Base-by-base conservation (phyloP, 2,113 vertebrate genomes). In the Ondatra zibethicus region DNA sequence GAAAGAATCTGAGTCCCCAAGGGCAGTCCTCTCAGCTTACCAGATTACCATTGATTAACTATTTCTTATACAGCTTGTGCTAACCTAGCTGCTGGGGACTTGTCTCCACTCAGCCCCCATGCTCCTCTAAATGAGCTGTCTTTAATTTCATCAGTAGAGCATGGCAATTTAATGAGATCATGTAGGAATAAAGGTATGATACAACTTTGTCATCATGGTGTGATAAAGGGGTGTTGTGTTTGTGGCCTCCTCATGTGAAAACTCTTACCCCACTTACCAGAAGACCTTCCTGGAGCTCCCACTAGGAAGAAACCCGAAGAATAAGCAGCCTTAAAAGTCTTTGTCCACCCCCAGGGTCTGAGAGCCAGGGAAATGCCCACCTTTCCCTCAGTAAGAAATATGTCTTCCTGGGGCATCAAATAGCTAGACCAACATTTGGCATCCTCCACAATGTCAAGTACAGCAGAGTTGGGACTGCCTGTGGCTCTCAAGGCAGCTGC, bases 281-380 rank as follows among this genome's bases (percentile, higher is more conserved):
- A 47, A 91, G 81, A 95, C 68, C 82, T 97, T 97, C 80, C 85
- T 94, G 50, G 89, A 90, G 29, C 75, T 95, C 75, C 33, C 45
- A 50, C 91, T 63, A 21, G 73, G 31, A 68, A 96, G 45, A 31
- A 92, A 82, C 36, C 42, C 17, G 63, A 87, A 61, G 13, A 55
- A 92, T 76, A 4, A 65, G 6, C 17, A 45, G 14, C 42, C 31
- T 88, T 93, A 91, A 93, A 93, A 76, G 42, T 90, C 47, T 92
- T 39, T 68, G 33, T 72, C 13, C 31, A 29, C 12, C 63, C n/a
- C 66, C 16, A 29, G 47, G 66, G n/a, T 0, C n/a, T 86, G 66
- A 92, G 82, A 47, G 50, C 16, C 92, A 92, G 16, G 39, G 50
- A 31, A 90, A 76, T 76, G 68, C 52, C 36, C 50, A 52, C 45